Evolutionary conservation across 2,113 vertebrate species (phyloP).

Genomic region (Pelobates fuscus): DNA sequence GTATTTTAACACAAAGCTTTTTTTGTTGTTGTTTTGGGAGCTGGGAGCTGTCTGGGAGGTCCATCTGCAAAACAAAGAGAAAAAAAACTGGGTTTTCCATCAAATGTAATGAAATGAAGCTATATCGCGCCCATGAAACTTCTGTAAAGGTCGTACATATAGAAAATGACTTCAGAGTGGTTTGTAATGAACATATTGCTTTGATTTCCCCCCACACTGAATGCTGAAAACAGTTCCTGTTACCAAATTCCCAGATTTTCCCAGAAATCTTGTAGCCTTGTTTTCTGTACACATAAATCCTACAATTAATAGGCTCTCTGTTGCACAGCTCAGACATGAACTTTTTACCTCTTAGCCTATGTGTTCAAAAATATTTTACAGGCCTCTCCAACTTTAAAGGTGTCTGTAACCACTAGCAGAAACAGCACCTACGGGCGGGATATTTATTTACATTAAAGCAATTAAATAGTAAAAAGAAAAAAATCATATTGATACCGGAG

Average conservation of each 20-base stretch:
- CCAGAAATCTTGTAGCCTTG: constrained; percentile 45
- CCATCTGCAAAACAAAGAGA: neutral
- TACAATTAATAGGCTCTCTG: constrained; percentile 42
- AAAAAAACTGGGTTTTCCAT: neutral
- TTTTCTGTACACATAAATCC: constrained; percentile 50
- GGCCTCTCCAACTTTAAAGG: constrained; percentile 12
- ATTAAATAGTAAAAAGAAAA: too few species aligned
- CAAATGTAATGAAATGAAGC: neutral
- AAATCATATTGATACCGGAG: too few species aligned
- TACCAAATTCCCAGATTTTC: constrained; percentile 47
- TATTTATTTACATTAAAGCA: neutral
- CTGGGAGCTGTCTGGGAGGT: neutral
- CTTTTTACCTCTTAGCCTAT: constrained; percentile 46
- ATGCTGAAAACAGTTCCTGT: constrained; percentile 38
- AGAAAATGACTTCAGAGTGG: constrained; percentile 5
- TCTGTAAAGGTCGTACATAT: neutral
- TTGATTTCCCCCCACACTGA: constrained; percentile 32
- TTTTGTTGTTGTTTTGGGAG: too few species aligned
- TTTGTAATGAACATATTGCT: constrained; percentile 38
- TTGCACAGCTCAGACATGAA: constrained; percentile 27
- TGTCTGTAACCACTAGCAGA: constrained; percentile 35
- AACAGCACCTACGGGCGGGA: neutral
- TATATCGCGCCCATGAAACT: neutral
- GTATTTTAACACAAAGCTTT: too few species aligned
- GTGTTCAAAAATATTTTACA: constrained; percentile 28